Conservation (phyloP, 92 coral and sea anemone genomes). For the Heteractis magnifica region DNA sequence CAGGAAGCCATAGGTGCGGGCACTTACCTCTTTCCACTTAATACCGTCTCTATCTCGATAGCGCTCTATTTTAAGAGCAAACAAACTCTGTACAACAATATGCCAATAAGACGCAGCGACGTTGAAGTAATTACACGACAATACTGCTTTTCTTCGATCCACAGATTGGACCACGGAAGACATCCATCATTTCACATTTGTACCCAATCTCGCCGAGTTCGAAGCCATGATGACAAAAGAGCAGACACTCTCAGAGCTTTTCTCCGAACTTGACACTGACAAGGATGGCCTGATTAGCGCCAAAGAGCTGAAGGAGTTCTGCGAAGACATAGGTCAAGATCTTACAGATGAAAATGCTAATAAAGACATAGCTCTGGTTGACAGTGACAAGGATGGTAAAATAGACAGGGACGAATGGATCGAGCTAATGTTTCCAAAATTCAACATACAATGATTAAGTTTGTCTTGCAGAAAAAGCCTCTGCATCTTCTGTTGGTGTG, state of each 20-base stretch:
- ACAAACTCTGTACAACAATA: not conserved
- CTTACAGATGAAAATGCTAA: slow-evolving; percentile 83
- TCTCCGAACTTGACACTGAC: slow-evolving; percentile 88
- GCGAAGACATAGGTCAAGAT: slow-evolving; percentile 96
- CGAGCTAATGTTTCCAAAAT: slow-evolving; percentile 97
- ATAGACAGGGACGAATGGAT: slow-evolving; percentile 97
- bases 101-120: not conserved
- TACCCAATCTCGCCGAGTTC: slow-evolving; percentile 97
- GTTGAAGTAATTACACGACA: not conserved
- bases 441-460: slow-evolving; percentile 72
- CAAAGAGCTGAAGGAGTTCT: slow-evolving; percentile 82
- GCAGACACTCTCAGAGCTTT: slow-evolving; percentile 93
- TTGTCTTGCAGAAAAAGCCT: not conserved
- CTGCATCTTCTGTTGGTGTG: no score
- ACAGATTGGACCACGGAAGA: slow-evolving; percentile 65
- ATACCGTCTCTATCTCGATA: no score
- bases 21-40: no score
- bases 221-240: slow-evolving; percentile 98
- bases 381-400: slow-evolving; percentile 87
- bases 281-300: slow-evolving; percentile 92
- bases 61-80: no score
- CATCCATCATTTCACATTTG: slow-evolving; percentile 85
- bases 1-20: no score
- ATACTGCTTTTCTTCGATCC: not conserved
- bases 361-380: slow-evolving; percentile 83